A percentile compares a stretch with the other conserved stretches of the same genome.
Conservation (phyloP, 2,888 invertebrate genomes). For the Mimachlamys varia region DNA sequence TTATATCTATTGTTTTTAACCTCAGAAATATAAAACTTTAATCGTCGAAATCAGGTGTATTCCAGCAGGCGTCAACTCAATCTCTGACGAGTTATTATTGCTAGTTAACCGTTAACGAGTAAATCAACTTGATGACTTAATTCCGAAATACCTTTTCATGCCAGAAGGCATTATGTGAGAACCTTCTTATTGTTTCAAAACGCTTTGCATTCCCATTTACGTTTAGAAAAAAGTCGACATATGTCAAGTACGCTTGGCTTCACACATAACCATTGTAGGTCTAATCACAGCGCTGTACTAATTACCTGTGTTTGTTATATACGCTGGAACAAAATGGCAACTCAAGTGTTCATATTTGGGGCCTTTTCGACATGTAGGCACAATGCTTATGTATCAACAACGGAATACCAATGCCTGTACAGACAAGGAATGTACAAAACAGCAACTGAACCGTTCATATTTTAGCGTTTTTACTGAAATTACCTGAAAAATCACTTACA, state of each 20-base stretch:
- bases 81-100: neutral
- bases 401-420: no score
- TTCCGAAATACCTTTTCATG: conserved; percentile 13
- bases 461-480: neutral
- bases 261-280: neutral
- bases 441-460: neutral
- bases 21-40: neutral
- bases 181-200: neutral
- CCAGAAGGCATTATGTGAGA: neutral
- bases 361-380: neutral
- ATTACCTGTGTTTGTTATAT: neutral
- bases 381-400: neutral
- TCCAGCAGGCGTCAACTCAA: conserved; percentile 17
- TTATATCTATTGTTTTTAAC: neutral
- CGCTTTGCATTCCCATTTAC: conserved; percentile 1
- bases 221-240: neutral
- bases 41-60: neutral
- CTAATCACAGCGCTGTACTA: neutral
- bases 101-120: conserved; percentile 2
- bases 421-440: neutral
- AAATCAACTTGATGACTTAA: neutral
- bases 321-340: neutral
- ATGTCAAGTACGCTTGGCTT: neutral
- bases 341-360: neutral
- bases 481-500: no score